Percentiles rank a stretch among this genome's conserved stretches.
Evolutionary conservation across 2,113 vertebrate species (phyloP).

Genomic region (Ceyx cyanopectus): DNA sequence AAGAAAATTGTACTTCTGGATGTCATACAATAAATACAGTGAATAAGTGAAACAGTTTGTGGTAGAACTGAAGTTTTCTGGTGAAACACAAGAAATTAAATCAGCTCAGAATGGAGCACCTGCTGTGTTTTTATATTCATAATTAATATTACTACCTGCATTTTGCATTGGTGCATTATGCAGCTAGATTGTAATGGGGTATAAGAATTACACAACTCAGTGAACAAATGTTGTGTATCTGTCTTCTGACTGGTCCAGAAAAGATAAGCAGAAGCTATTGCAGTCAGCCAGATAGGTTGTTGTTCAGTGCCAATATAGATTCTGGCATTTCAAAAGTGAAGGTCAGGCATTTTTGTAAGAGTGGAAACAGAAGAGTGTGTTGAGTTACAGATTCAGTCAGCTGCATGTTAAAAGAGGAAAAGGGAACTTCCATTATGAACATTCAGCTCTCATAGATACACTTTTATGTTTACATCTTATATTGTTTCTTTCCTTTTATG

Average conservation of each 20-base stretch:
- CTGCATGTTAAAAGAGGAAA: not conserved
- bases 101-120: not conserved
- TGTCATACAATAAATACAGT: not conserved
- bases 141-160: not conserved
- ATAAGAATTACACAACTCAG: fast-evolving
- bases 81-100: not conserved
- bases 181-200: not conserved
- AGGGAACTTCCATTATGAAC: not conserved
- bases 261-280: not conserved
- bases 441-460: not conserved
- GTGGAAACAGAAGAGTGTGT: not conserved
- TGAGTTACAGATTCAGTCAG: not conserved
- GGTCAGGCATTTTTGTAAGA: not conserved
- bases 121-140: not conserved
- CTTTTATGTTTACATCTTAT: not conserved
- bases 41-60: not conserved
- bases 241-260: not conserved
- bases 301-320: not conserved
- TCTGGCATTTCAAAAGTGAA: not conserved
- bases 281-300: not conserved
- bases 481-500: not conserved
- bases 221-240: not conserved
- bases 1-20: not conserved
- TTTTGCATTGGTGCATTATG: not conserved
- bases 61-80: not conserved